Conservation (phyloP, 1,140 invertebrate genomes). For the Sinonovacula constricta region DNA sequence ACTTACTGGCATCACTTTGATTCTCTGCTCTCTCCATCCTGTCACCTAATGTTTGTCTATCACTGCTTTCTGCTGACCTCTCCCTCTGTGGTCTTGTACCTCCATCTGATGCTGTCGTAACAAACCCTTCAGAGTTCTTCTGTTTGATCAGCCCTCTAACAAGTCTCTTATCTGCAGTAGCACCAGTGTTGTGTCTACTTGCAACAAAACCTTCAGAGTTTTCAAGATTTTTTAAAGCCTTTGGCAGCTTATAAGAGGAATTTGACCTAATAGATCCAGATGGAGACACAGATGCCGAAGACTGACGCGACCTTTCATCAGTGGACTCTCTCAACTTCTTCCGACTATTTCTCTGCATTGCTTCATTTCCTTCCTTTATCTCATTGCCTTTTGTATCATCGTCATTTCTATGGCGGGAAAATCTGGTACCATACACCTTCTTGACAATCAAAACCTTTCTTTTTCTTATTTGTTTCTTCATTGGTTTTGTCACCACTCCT, state of each 20-base stretch:
- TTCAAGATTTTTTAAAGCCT: background rate
- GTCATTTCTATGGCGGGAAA: background rate
- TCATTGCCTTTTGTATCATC: background rate
- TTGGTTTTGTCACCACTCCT: constrained; percentile 3
- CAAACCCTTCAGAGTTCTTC: constrained; percentile 28
- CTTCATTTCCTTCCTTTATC: no score
- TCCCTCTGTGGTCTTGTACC: background rate
- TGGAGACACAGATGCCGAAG: background rate
- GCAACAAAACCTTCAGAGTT: background rate
- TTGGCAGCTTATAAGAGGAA: background rate
- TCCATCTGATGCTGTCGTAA: background rate
- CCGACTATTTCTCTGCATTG: background rate
- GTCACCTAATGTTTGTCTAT: background rate
- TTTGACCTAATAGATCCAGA: background rate
- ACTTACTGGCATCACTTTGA: background rate
- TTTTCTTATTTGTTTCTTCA: constrained; percentile 7
- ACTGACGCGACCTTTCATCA: background rate
- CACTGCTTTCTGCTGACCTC: background rate
- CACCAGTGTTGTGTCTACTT: background rate
- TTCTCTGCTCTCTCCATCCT: background rate
- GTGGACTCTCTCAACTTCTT: background rate
- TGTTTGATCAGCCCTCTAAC: constrained; percentile 22
- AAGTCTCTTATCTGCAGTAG: background rate
- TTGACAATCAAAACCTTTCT: constrained; percentile 4
- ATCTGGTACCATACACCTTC: constrained; percentile 23